phyloP scores from a whole-genome alignment of 92 coral and sea anemone species.

The Epizoanthus illoricatus region DNA sequence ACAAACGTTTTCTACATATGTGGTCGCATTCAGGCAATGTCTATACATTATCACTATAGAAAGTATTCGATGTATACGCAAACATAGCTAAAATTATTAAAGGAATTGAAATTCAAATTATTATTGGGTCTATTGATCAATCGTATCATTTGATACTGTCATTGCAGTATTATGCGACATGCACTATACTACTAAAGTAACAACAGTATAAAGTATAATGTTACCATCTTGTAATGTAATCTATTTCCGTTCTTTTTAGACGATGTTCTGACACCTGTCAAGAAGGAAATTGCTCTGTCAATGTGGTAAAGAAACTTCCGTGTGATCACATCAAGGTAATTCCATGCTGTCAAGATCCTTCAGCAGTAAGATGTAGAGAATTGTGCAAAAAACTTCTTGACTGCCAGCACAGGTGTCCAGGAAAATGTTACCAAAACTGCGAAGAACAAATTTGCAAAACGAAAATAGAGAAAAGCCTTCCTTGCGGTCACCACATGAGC shows the following conservation, averaged over 20 bases:
- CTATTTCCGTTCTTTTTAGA: neutral
- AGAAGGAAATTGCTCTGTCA: neutral
- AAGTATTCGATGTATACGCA: too few species aligned
- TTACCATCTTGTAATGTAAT: neutral
- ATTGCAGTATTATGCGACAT: too few species aligned
- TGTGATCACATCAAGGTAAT: neutral
- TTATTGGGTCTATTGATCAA: neutral
- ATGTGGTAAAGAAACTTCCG: conserved; percentile 10
- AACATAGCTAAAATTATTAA: too few species aligned
- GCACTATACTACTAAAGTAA: neutral
- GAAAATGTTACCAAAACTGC: conserved; percentile 42
- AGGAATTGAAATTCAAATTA: too few species aligned
- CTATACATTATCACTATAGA: too few species aligned
- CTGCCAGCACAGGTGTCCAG: conserved; percentile 58
- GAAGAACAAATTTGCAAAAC: conserved; percentile 40
- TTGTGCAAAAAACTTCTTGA: conserved; percentile 42
- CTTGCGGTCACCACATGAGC: conserved; percentile 55
- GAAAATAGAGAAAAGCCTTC: conserved; percentile 21
- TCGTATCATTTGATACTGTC: neutral
- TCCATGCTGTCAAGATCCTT: conserved; percentile 34
- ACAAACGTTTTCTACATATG: too few species aligned
- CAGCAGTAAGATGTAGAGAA: conserved; percentile 8
- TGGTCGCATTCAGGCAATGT: too few species aligned
- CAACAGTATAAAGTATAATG: neutral
- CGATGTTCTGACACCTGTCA: conserved; percentile 31